Conservation (phyloP, 2,797 vertebrate genomes). For the Ctenopoma kingsleyae region DNA sequence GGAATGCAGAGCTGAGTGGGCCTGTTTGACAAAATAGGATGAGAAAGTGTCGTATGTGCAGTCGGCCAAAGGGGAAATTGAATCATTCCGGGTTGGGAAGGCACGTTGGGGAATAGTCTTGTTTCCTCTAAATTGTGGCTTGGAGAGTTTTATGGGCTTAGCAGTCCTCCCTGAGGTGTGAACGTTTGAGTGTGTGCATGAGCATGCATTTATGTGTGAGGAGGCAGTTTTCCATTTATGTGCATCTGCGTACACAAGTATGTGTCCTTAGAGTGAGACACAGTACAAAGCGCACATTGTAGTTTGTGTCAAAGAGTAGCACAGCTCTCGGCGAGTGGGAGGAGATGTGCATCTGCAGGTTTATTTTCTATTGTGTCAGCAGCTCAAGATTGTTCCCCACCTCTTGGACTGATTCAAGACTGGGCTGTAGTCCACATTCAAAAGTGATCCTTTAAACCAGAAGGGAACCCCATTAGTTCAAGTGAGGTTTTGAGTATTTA, state of each 20-base stretch:
- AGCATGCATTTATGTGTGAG: slow-evolving; percentile 26
- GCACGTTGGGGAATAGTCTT: slow-evolving; percentile 65
- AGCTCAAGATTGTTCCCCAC: slow-evolving; percentile 55
- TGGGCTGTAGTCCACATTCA: slow-evolving; percentile 60
- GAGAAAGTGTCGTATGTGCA: slow-evolving; percentile 69
- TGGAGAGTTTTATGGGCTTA: slow-evolving; percentile 50
- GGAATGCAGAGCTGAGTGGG: slow-evolving; percentile 58
- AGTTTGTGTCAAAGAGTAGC: slow-evolving; percentile 69
- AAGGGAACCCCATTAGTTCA: slow-evolving; percentile 49
- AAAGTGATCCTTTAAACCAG: slow-evolving; percentile 54
- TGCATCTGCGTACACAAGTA: slow-evolving; percentile 45
- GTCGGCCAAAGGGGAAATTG: slow-evolving; percentile 81
- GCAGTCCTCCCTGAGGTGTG: slow-evolving; percentile 29
- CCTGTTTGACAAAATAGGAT: slow-evolving; percentile 67
- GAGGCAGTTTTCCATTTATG: slow-evolving; percentile 48
- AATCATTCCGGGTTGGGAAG: slow-evolving; percentile 82
- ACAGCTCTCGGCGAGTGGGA: slow-evolving; percentile 61
- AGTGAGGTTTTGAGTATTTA: slow-evolving; percentile 31
- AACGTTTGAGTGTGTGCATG: slow-evolving; percentile 30
- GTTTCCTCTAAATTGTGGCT: slow-evolving; percentile 72
- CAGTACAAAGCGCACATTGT: slow-evolving; percentile 74
- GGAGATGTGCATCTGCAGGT: slow-evolving; percentile 67
- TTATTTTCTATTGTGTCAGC: slow-evolving; percentile 73
- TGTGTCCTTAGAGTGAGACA: slow-evolving; percentile 53
- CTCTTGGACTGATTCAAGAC: slow-evolving; percentile 53